A percentile compares a stretch with the other conserved stretches of the same genome.
Evolutionary conservation across 2,797 vertebrate genomes (phyloP).

Genomic region (Peromyscus attwateri): DNA sequence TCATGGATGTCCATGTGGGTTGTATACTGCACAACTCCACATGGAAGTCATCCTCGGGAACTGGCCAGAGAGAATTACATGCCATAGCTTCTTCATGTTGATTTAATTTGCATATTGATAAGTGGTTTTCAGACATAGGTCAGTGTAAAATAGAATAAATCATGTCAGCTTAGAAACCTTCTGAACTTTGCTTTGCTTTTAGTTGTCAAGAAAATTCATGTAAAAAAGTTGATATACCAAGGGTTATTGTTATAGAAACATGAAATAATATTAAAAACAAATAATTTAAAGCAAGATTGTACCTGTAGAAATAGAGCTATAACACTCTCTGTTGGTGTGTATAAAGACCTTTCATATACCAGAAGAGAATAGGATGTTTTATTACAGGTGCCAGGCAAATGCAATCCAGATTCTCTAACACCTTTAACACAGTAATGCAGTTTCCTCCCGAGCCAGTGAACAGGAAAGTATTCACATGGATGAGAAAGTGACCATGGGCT

Average conservation of each 20-base stretch:
- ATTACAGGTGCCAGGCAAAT: constrained; percentile 34
- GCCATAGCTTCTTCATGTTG: not conserved
- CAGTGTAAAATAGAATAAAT: constrained; percentile 21
- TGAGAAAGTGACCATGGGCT: not conserved
- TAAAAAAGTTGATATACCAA: constrained; percentile 41
- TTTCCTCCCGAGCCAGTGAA: constrained; percentile 20
- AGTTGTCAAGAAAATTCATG: constrained; percentile 33
- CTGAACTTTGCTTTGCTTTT: constrained; percentile 44
- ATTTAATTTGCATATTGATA: constrained; percentile 21
- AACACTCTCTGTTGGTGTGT: not conserved
- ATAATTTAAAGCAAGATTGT: constrained; percentile 29
- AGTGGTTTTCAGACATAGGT: constrained; percentile 37
- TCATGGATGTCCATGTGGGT: not conserved
- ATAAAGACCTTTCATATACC: not conserved
- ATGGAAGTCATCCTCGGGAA: not conserved
- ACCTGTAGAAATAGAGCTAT: not conserved
- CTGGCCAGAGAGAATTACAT: not conserved
- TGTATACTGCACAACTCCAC: not conserved
- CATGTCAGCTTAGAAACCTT: not conserved
- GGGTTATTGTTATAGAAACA: constrained; percentile 1
- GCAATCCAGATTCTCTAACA: not conserved
- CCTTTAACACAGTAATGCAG: constrained; percentile 10
- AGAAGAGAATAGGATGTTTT: constrained; percentile 25
- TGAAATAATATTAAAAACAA: constrained; percentile 41
- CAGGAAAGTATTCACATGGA: not conserved